Conservation (phyloP, 2,888 invertebrate species). For the Aradus depressus region DNA sequence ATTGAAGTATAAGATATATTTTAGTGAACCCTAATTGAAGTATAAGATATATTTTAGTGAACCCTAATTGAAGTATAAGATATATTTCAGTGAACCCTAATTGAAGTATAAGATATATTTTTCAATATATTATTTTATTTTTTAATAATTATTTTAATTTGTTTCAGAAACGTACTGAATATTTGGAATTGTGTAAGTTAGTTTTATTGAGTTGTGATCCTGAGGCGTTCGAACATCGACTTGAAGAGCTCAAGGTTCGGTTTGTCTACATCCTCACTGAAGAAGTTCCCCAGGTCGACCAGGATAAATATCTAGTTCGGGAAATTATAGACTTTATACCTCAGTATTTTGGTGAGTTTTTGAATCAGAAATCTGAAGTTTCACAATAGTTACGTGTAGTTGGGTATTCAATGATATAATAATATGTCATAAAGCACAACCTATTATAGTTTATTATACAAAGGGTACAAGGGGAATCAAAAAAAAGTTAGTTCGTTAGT, state of each 20-base stretch:
- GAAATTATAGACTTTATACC: slow-evolving; percentile 22
- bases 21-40: too few species aligned
- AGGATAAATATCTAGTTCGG: slow-evolving; percentile 21
- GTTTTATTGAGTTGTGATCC: slow-evolving; percentile 42
- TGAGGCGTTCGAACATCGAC: slow-evolving; percentile 21
- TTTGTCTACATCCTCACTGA: slow-evolving; percentile 24
- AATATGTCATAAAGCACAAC: too few species aligned
- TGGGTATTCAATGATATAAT: too few species aligned
- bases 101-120: background rate
- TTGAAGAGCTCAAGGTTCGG: slow-evolving; percentile 19
- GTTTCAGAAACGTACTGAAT: slow-evolving; percentile 58
- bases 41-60: too few species aligned
- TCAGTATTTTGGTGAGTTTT: slow-evolving; percentile 24
- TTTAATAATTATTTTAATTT: slow-evolving; percentile 4
- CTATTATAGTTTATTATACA: too few species aligned
- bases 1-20: too few species aligned
- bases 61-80: too few species aligned
- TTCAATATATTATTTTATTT: background rate
- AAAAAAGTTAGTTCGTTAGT: too few species aligned
- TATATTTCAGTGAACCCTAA: too few species aligned
- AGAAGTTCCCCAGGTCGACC: slow-evolving; percentile 20
- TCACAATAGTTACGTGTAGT: too few species aligned
- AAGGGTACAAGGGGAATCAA: too few species aligned
- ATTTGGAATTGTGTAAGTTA: slow-evolving; percentile 66
- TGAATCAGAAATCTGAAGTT: too few species aligned